These are phyloP conservation scores for Muricea muricata DNA, from an alignment of 92 coral and sea anemone genomes.

Conservation along the genomic window DNA sequence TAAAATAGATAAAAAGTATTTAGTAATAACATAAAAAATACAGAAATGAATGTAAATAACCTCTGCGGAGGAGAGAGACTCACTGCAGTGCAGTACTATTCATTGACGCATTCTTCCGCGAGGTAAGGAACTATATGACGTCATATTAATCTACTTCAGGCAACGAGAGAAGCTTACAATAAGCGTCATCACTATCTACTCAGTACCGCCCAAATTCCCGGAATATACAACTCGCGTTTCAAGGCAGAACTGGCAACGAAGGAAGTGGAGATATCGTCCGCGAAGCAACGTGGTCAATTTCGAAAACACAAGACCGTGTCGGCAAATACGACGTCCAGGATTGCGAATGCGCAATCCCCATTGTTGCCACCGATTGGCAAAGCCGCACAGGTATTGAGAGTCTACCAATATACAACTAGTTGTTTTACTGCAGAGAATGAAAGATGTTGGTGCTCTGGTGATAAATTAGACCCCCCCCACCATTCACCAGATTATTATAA, in stretches of 20 bases:
- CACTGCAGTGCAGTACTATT: too few species aligned
- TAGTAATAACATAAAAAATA: too few species aligned
- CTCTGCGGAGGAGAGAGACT: too few species aligned
- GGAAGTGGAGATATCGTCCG: constrained; percentile 78
- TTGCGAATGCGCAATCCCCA: background rate
- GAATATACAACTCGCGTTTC: constrained; percentile 87
- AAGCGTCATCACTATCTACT: constrained; percentile 81
- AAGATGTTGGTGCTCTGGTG: too few species aligned
- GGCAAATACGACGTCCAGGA: constrained; percentile 47
- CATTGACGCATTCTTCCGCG: too few species aligned
- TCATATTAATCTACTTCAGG: constrained; percentile 37
- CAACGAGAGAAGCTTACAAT: constrained; percentile 74
- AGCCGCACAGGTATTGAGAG: constrained; percentile 85
- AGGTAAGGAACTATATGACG: too few species aligned
- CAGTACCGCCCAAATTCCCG: constrained; percentile 93
- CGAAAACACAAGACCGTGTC: constrained; percentile 55
- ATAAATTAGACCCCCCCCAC: too few species aligned
- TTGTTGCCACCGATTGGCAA: constrained; percentile 82
- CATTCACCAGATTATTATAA: too few species aligned
- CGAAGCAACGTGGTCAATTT: constrained; percentile 69
- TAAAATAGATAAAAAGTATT: too few species aligned
- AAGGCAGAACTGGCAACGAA: constrained; percentile 69
- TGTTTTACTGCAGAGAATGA: too few species aligned
- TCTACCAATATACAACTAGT: too few species aligned
- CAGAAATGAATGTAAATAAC: too few species aligned